Conservation (phyloP, 2,888 invertebrate genomes). For the Drosophila nigricruria region DNA sequence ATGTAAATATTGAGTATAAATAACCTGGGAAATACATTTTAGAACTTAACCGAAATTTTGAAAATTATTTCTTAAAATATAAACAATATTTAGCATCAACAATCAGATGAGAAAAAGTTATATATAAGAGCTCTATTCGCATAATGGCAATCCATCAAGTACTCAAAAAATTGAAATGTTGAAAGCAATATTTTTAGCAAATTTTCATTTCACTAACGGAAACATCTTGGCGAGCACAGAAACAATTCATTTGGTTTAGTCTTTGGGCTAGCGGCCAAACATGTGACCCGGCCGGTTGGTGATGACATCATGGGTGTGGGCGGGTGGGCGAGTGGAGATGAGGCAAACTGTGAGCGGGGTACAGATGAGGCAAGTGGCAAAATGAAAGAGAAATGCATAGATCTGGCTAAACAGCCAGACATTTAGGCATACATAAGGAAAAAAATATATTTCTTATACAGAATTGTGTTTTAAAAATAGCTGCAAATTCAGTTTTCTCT, state of each 20-base stretch:
- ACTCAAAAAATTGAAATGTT: neutral
- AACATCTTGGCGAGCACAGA: constrained; percentile 6
- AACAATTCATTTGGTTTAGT: constrained; percentile 19
- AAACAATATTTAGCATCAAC: neutral
- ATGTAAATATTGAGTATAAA: no score
- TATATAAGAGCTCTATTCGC: neutral
- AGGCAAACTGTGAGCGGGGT: neutral
- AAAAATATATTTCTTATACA: constrained; percentile 35
- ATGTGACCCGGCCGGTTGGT: constrained; percentile 64
- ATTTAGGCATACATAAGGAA: constrained; percentile 45
- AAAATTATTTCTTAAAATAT: neutral
- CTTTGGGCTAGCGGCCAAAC: constrained; percentile 63
- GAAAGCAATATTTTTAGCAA: constrained; percentile 11
- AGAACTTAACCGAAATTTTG: neutral
- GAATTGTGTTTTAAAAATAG: constrained; percentile 56
- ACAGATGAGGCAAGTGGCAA: constrained; percentile 38
- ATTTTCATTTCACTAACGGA: neutral
- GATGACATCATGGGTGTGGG: constrained; percentile 71
- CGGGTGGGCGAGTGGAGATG: constrained; percentile 39
- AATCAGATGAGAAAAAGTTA: neutral
- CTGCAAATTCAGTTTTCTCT: constrained; percentile 20
- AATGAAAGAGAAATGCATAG: constrained; percentile 33
- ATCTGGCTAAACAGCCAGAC: constrained; percentile 46
- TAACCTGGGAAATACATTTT: no score
- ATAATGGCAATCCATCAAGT: constrained; percentile 17